These are phyloP conservation scores for Drosophila meridiana DNA, from an alignment of 2,888 invertebrate genomes.

Conservation along the genomic window DNA sequence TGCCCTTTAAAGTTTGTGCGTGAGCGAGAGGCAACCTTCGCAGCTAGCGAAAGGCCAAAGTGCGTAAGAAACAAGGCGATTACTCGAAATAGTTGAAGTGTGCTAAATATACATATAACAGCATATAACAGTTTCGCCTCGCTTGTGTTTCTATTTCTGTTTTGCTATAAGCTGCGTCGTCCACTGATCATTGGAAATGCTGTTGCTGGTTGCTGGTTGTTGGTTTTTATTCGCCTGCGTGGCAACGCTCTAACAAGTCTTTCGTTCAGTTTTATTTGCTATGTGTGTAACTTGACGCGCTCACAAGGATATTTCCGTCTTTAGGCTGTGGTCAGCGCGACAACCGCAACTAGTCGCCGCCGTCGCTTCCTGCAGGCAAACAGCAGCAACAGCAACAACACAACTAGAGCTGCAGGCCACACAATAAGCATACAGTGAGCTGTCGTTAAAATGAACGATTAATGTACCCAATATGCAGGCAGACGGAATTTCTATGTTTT, in stretches of 20 bases:
- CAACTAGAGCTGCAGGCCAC: neutral
- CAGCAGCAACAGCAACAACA: neutral
- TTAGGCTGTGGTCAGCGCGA: constrained; percentile 36
- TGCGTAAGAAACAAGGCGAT: constrained; percentile 22
- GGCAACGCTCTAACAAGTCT: constrained; percentile 6
- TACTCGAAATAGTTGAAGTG: constrained; percentile 7
- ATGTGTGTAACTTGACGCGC: constrained; percentile 33
- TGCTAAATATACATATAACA: constrained; percentile 6
- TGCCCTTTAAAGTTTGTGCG: constrained; percentile 47
- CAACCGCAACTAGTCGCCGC: constrained; percentile 24
- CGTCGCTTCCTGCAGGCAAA: constrained; percentile 29
- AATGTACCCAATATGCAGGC: neutral
- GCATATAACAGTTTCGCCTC: neutral
- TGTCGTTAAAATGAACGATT: neutral
- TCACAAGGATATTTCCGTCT: constrained; percentile 44
- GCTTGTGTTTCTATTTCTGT: neutral
- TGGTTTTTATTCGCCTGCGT: neutral
- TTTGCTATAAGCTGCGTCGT: neutral
- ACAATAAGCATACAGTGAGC: constrained; percentile 12
- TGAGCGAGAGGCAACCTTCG: constrained; percentile 40
- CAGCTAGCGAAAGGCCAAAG: constrained; percentile 29
- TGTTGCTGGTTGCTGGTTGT: neutral
- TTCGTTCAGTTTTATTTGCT: neutral
- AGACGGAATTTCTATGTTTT: constrained; percentile 15
- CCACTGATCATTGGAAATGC: constrained; percentile 2